A percentile compares a stretch with the other conserved stretches of the same genome.
phyloP scores from a whole-genome alignment of 1,140 invertebrate genomes.

The Meteorus sp. region DNA sequence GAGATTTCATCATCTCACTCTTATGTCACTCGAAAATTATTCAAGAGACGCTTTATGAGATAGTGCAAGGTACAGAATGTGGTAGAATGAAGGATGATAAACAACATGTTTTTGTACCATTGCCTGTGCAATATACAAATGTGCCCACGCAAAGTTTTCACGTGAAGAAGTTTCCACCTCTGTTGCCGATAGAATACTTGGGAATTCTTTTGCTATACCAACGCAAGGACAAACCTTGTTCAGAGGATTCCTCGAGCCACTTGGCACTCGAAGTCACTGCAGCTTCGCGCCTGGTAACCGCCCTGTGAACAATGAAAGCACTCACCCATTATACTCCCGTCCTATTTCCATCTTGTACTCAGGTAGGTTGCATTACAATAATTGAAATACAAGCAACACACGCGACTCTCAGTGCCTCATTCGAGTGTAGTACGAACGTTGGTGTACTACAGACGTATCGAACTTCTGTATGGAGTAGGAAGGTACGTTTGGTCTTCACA shows the following conservation, averaged over 20 bases:
- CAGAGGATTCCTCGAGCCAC: not conserved
- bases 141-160: too few species aligned
- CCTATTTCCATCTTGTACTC: not conserved
- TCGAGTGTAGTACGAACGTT: conserved; percentile 23
- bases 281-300: too few species aligned
- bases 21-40: not conserved
- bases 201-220: not conserved
- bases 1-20: not conserved
- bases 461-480: conserved; percentile 44
- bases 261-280: not conserved
- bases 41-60: not conserved
- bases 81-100: not conserved
- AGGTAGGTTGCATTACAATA: conserved; percentile 40
- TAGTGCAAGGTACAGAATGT: not conserved
- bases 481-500: conserved; percentile 31
- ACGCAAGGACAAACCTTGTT: not conserved
- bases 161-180: too few species aligned
- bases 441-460: conserved; percentile 37
- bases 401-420: conserved; percentile 49
- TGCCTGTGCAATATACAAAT: too few species aligned
- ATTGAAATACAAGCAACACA: conserved; percentile 52
- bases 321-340: not conserved
- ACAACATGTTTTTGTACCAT: too few species aligned
- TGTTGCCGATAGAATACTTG: not conserved
- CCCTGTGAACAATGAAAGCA: not conserved